Evolutionary conservation across 1,140 invertebrate species (phyloP).

Genomic region (Sinonovacula constricta): DNA sequence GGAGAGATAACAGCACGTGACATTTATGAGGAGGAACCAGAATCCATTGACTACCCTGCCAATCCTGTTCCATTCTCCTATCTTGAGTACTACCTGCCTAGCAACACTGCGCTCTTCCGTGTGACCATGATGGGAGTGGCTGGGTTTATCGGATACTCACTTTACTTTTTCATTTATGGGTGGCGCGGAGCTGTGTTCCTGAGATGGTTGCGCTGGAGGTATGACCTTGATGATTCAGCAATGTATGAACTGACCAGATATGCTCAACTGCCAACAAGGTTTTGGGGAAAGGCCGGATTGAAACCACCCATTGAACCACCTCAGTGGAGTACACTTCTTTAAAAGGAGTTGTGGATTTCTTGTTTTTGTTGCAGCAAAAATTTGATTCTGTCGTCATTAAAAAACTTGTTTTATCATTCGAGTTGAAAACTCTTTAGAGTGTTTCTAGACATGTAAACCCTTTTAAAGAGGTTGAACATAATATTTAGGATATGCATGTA

Average conservation of each 20-base stretch:
- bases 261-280: slow-evolving; percentile 15
- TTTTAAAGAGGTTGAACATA: no score
- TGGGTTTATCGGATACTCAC: slow-evolving; percentile 16
- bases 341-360: no score
- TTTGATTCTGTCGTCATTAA: no score
- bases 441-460: no score
- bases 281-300: no score
- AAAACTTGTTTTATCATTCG: no score
- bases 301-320: no score
- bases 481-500: no score
- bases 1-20: slow-evolving; percentile 53
- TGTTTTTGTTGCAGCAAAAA: no score
- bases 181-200: slow-evolving; percentile 29
- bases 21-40: slow-evolving; percentile 67
- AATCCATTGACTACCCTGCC: slow-evolving; percentile 44
- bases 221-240: slow-evolving; percentile 23
- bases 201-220: slow-evolving; percentile 17
- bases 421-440: no score
- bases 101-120: slow-evolving; percentile 1
- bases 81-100: slow-evolving; percentile 34
- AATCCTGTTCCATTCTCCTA: slow-evolving; percentile 14
- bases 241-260: slow-evolving; percentile 23
- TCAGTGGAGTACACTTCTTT: no score
- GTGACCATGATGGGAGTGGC: background rate
- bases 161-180: slow-evolving; percentile 17